phyloP scores from a whole-genome alignment of 2,797 vertebrate species.

The Mycteria americana region DNA sequence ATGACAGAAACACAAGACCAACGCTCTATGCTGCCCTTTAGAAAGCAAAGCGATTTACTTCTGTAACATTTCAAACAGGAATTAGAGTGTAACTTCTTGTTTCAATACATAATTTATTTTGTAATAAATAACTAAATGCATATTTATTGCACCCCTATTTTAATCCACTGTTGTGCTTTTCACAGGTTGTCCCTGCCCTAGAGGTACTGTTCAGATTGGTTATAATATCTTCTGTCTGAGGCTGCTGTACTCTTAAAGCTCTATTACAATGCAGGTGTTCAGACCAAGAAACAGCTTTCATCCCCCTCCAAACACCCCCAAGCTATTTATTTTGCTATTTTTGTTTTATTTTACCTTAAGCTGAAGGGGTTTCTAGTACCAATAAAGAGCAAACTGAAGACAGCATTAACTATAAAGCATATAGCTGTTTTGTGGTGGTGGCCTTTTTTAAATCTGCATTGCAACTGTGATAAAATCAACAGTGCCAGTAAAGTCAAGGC shows the following conservation, averaged over 20 bases:
- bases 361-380: constrained; percentile 15
- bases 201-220: not conserved
- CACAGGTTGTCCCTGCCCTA: not conserved
- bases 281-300: constrained; percentile 38
- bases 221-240: constrained; percentile 42
- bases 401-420: not conserved
- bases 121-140: constrained; percentile 61
- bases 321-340: constrained; percentile 66
- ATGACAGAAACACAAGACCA: constrained; percentile 51
- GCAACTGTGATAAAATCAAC: not conserved
- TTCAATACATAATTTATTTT: constrained; percentile 71
- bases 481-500: not conserved
- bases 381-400: not conserved
- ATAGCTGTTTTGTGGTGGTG: not conserved
- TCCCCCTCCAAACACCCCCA: constrained; percentile 6
- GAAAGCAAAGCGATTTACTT: constrained; percentile 63
- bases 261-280: not conserved
- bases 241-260: not conserved
- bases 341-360: constrained; percentile 47
- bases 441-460: not conserved
- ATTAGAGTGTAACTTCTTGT: constrained; percentile 65
- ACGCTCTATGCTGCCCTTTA: constrained; percentile 59
- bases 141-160: constrained; percentile 24
- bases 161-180: constrained; percentile 13
- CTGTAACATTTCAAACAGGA: constrained; percentile 66